These are phyloP conservation scores for Syngnathus scovelli DNA, from an alignment of 2,113 vertebrate species.

Conservation along the genomic window DNA sequence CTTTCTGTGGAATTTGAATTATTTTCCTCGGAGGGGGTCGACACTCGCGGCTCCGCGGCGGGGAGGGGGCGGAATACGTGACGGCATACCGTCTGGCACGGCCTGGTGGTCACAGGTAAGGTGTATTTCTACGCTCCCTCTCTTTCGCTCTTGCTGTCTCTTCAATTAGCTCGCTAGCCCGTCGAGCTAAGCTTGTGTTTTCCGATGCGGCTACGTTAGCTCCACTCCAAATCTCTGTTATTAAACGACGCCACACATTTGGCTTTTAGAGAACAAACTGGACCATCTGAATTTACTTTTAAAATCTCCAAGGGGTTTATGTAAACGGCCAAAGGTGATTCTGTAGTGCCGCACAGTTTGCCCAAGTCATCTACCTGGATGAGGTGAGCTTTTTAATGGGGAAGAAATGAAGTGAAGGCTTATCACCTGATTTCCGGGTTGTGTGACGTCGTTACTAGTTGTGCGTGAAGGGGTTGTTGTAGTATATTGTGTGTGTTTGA, in stretches of 20 bases:
- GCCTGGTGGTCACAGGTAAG: slow-evolving; percentile 50
- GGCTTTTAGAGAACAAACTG: background rate
- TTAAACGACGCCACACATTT: background rate
- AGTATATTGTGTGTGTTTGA: too few species aligned
- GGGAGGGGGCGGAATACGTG: slow-evolving; percentile 18
- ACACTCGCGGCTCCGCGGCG: slow-evolving; percentile 29
- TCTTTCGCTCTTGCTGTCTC: background rate
- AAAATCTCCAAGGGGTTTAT: background rate
- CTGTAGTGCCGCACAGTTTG: background rate
- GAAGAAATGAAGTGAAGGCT: background rate
- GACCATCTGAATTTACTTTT: background rate
- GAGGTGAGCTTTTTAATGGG: background rate
- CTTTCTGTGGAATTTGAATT: slow-evolving; percentile 63
- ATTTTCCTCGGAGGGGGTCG: slow-evolving; percentile 18
- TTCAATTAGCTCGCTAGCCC: slow-evolving; percentile 40
- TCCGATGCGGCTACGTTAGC: slow-evolving; percentile 40
- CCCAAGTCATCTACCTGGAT: background rate
- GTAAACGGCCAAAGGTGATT: background rate
- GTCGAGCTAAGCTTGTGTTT: slow-evolving; percentile 40
- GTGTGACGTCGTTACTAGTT: background rate
- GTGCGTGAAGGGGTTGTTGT: background rate
- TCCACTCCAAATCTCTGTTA: slow-evolving; percentile 3
- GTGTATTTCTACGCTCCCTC: slow-evolving; percentile 2
- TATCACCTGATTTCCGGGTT: background rate
- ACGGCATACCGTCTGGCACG: slow-evolving; percentile 29